phyloP scores from a whole-genome alignment of 2,888 invertebrate genomes.

The Allophyes oxyacanthae region DNA sequence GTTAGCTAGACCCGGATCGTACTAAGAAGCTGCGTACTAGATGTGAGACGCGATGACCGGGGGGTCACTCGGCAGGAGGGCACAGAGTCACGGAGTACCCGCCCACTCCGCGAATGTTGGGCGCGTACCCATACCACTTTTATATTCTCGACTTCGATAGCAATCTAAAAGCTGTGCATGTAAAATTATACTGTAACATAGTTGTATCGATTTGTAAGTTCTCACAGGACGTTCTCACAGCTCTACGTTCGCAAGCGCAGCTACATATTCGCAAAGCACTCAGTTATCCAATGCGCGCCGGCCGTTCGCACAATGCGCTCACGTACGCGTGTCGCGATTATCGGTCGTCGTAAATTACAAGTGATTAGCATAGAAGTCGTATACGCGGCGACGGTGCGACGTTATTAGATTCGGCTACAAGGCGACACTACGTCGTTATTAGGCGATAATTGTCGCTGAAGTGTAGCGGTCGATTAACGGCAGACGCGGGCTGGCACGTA shows the following conservation, averaged over 20 bases:
- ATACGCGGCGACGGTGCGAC: conserved; percentile 70
- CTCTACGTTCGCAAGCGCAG: conserved; percentile 42
- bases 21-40: conserved; percentile 65
- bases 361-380: conserved; percentile 86
- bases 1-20: conserved; percentile 55
- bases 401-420: conserved; percentile 84
- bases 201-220: conserved; percentile 72
- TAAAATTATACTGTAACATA: conserved; percentile 51
- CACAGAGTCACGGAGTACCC: conserved; percentile 61
- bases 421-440: conserved; percentile 80
- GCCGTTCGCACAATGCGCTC: conserved; percentile 82
- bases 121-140: conserved; percentile 63
- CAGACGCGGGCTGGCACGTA: conserved; percentile 67
- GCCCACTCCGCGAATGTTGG: conserved; percentile 64
- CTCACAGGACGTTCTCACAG: conserved; percentile 70
- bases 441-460: conserved; percentile 85
- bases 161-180: conserved; percentile 57
- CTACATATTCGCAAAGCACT: conserved; percentile 61
- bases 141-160: conserved; percentile 64
- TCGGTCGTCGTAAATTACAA: conserved; percentile 85
- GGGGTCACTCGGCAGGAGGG: conserved; percentile 70
- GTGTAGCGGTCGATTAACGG: conserved; percentile 87
- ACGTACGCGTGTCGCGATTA: conserved; percentile 87
- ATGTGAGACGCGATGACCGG: conserved; percentile 74
- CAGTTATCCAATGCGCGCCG: conserved; percentile 62